Conservation (phyloP, 2,888 invertebrate genomes). For the Psylliodes chrysocephalus region DNA sequence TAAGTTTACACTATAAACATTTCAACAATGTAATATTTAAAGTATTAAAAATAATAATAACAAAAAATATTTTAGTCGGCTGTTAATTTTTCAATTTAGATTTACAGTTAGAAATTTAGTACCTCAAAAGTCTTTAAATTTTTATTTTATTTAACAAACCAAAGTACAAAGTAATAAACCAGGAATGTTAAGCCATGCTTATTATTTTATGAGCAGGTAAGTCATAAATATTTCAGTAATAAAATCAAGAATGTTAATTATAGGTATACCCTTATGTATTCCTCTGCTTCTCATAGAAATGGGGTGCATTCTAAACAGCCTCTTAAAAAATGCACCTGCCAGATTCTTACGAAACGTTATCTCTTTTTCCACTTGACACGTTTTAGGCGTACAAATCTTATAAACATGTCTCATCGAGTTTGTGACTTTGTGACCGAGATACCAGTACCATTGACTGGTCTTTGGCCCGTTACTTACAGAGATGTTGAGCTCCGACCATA, state of each 20-base stretch:
- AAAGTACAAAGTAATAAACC: not conserved
- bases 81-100: no score
- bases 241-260: slow-evolving; percentile 4
- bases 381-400: not conserved
- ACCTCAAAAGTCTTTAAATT: not conserved
- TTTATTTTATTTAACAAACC: no score
- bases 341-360: not conserved
- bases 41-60: no score
- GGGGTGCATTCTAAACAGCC: no score
- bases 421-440: slow-evolving; percentile 8
- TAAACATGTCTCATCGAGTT: not conserved
- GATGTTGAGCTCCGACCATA: not conserved
- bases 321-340: not conserved
- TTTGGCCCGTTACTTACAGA: not conserved
- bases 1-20: no score
- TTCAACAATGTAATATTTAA: no score
- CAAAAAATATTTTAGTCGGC: no score
- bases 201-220: not conserved
- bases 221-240: not conserved
- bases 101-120: no score
- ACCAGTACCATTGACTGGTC: slow-evolving; percentile 1
- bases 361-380: not conserved
- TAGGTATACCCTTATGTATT: not conserved
- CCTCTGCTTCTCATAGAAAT: not conserved
- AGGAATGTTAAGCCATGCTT: no score